A percentile compares a stretch with the other conserved stretches of the same genome.
Evolutionary conservation across 2,797 vertebrate genomes (phyloP).

Genomic region (Allochrocebus solatus): DNA sequence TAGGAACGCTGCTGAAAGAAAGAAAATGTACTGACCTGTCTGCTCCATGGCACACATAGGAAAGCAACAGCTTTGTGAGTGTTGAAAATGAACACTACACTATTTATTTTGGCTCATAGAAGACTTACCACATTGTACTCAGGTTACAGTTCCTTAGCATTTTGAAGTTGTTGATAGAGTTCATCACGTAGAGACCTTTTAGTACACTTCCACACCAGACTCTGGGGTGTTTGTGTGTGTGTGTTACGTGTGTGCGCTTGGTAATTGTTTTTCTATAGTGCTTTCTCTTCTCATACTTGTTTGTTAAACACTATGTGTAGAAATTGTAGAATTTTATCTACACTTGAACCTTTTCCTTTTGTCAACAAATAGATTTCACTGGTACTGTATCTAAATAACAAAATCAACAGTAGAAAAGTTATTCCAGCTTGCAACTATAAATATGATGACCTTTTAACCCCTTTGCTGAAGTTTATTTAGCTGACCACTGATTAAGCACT

Average conservation of each 20-base stretch:
- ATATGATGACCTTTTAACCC: neutral
- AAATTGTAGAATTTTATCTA: slow-evolving; percentile 4
- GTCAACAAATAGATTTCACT: neutral
- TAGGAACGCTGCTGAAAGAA: neutral
- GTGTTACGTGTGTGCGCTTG: neutral
- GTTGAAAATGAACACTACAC: neutral
- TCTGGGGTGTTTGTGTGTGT: neutral
- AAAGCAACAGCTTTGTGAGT: neutral
- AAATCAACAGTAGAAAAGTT: neutral
- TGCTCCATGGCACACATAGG: neutral
- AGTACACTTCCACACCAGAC: neutral
- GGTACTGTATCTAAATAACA: neutral
- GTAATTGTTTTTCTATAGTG: neutral
- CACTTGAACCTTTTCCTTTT: neutral
- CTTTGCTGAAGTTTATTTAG: neutral
- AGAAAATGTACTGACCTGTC: neutral
- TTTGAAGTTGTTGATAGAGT: neutral
- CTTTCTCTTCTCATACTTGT: neutral
- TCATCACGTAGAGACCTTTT: neutral
- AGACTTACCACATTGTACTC: neutral
- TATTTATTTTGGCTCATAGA: neutral
- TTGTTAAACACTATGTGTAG: neutral
- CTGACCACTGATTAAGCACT: neutral
- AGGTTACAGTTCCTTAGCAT: neutral
- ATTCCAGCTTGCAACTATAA: neutral